These are phyloP conservation scores for Varecia variegata DNA, from an alignment of 2,797 vertebrate genomes.

Conservation along the genomic window DNA sequence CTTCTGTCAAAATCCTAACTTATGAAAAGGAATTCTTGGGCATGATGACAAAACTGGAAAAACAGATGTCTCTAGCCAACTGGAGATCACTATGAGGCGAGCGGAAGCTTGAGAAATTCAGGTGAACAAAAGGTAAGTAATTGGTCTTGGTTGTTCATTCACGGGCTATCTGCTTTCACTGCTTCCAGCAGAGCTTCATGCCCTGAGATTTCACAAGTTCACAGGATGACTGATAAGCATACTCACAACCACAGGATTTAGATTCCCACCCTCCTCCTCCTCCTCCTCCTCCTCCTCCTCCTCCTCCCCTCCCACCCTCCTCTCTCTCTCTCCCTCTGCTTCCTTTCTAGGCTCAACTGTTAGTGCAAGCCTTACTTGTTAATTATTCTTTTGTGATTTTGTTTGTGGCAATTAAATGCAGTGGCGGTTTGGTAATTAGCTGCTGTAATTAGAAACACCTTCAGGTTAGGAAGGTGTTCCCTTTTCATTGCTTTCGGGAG, in stretches of 20 bases:
- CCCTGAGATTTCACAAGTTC: background rate
- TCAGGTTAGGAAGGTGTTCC: slow-evolving; percentile 19
- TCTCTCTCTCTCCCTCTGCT: background rate
- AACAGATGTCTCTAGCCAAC: background rate
- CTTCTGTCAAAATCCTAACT: background rate
- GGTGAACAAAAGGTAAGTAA: background rate
- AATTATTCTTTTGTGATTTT: slow-evolving; percentile 42
- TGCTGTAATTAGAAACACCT: slow-evolving; percentile 31
- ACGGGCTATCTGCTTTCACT: background rate
- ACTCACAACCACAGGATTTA: background rate
- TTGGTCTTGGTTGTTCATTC: background rate
- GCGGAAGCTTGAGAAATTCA: background rate
- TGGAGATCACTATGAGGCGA: background rate
- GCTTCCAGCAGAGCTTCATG: background rate
- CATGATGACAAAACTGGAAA: background rate
- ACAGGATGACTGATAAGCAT: background rate
- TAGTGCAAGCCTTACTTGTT: background rate
- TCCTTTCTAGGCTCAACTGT: background rate
- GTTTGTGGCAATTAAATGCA: slow-evolving; percentile 12
- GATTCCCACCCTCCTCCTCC: rapidly evolving
- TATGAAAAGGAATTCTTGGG: background rate
- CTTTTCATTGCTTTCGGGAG: background rate
- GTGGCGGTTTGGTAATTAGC: slow-evolving; percentile 30
- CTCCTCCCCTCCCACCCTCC: rapidly evolving
- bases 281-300: too few species aligned